Evolutionary conservation across 2,113 vertebrate species (phyloP).

Genomic region (Indicator maculatus): DNA sequence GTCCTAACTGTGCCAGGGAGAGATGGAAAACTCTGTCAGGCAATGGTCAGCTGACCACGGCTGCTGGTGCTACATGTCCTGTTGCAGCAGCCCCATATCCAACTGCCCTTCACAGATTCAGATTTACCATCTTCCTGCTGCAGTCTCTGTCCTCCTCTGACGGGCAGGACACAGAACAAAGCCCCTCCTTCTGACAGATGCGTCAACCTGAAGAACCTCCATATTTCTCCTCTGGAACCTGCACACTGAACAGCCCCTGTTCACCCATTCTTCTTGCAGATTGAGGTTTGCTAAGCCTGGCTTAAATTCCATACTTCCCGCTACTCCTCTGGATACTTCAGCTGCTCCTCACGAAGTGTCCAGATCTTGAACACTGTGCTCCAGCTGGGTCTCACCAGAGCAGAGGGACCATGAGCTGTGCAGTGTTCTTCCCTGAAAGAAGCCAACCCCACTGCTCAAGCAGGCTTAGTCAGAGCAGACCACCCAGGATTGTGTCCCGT

Average conservation of each 20-base stretch:
- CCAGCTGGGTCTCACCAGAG: neutral
- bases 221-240: fast-evolving
- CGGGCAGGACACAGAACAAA: neutral
- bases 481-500: neutral
- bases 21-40: neutral
- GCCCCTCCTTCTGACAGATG: neutral
- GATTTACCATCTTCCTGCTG: neutral
- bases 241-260: neutral
- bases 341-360: neutral
- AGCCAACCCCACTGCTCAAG: neutral
- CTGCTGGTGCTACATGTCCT: neutral
- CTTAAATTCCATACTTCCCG: neutral
- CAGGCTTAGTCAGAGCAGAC: neutral
- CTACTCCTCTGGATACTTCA: neutral
- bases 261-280: neutral
- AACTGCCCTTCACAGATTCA: neutral
- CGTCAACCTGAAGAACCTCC: neutral
- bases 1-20: neutral
- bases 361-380: neutral
- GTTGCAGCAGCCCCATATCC: neutral
- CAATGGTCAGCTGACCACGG: neutral
- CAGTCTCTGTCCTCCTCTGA: neutral
- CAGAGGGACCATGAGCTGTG: neutral
- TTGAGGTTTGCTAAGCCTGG: neutral
- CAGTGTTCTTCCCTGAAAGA: neutral